phyloP scores from a whole-genome alignment of 2,888 invertebrate species.

The Microctonus hyperodae region DNA sequence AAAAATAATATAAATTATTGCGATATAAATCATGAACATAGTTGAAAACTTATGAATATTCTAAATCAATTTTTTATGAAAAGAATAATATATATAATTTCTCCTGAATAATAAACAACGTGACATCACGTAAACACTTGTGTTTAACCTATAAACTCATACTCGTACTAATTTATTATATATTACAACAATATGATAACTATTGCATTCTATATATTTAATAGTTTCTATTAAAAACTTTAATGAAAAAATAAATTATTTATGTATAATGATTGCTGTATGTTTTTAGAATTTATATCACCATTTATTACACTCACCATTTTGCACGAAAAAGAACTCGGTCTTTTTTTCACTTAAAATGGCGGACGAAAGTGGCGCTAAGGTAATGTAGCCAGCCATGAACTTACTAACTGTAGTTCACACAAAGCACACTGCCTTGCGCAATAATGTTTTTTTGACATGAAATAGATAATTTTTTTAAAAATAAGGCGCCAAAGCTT shows the following conservation, averaged over 20 bases:
- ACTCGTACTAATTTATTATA: not conserved
- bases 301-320: conserved; percentile 50
- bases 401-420: no score
- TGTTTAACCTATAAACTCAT: not conserved
- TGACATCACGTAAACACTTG: not conserved
- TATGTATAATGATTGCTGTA: conserved; percentile 40
- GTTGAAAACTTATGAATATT: not conserved
- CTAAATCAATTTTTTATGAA: not conserved
- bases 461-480: no score
- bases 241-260: not conserved
- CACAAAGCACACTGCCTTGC: no score
- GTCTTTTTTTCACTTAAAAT: no score
- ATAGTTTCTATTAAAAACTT: not conserved
- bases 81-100: no score
- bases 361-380: no score
- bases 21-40: not conserved
- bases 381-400: no score
- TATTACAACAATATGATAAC: not conserved
- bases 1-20: conserved; percentile 56
- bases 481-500: no score
- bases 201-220: not conserved
- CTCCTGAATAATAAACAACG: no score
- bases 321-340: conserved; percentile 48
- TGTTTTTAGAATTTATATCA: conserved; percentile 46
- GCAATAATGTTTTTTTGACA: no score